Evolutionary conservation across 2,797 vertebrate genomes (phyloP), one percentile per base, ranked within the genome.

Genomic region (Clarias fuscus): DNA sequence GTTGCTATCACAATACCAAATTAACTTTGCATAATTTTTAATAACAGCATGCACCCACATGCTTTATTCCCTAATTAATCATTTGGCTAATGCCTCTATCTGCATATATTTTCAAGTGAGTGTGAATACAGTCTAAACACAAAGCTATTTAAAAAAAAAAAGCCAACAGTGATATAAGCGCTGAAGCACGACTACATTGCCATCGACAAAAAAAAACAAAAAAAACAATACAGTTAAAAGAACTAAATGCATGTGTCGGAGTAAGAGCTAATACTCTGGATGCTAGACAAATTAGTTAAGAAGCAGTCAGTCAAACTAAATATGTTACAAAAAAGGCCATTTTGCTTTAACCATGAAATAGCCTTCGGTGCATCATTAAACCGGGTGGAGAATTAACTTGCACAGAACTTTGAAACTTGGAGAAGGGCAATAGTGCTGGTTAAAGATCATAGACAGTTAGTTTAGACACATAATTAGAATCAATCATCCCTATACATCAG

Each of bases 281-380:
- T 58, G 27, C 53, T 33, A 58, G 7, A 58, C 17, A 59, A 3
- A 18, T 17, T 30, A 18, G 48, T 27, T 18, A 76, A 4, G 15
- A 18, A 76, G 15, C 48, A 56, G 48, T 76, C 73, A 10, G 48
- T 56, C n/a, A 75, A 27, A 76, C 15, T 8, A 30, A 48, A 76
- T 30, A 56, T 56, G 73, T n/a, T 76, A 76, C 48, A 59, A 58
- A 20, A 77, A 58, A 77, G 53, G 43, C 40, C 40, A 30, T 7
- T 37, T 17, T 77, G 53, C 27, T 77, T 77, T 59, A 59, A 2
- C 27, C 56, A 77, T 33, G 56, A 93, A 94, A 93, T 89, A 89
- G 91, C 92, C 93, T 90, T 93, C 89, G 89, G 90, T 91, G 94
- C 93, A 93, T 93, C 94, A 94, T 95, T 95, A 93, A 94, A 94